These are phyloP conservation scores for Stenolophus ochropezus DNA, from an alignment of 2,888 invertebrate genomes.

Conservation along the genomic window DNA sequence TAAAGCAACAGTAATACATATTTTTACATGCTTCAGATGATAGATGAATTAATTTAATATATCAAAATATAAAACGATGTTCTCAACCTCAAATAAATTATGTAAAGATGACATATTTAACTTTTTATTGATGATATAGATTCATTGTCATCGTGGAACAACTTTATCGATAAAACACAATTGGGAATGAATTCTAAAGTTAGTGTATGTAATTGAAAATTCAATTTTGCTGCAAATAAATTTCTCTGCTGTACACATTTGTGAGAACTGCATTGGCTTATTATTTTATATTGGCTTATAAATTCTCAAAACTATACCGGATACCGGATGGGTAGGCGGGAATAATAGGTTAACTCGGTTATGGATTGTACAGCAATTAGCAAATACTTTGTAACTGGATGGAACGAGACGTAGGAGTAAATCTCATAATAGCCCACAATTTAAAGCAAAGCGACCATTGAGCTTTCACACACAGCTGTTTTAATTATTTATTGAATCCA, in stretches of 20 bases:
- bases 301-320: neutral
- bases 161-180: no score
- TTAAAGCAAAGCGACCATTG: constrained; percentile 24
- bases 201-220: no score
- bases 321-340: neutral
- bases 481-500: constrained; percentile 46
- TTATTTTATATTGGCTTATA: neutral
- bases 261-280: neutral
- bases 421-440: constrained; percentile 20
- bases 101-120: no score
- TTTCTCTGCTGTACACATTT: neutral
- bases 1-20: no score
- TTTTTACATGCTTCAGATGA: no score
- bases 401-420: neutral
- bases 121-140: no score
- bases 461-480: constrained; percentile 43
- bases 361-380: constrained; percentile 13
- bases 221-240: neutral
- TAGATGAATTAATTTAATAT: no score
- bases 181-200: no score
- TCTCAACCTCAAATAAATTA: no score
- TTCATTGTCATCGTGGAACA: no score
- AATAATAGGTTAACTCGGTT: constrained; percentile 18
- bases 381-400: constrained; percentile 7
- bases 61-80: no score